Conservation (phyloP, 2,888 invertebrate species). For the Autographa pulchrina region DNA sequence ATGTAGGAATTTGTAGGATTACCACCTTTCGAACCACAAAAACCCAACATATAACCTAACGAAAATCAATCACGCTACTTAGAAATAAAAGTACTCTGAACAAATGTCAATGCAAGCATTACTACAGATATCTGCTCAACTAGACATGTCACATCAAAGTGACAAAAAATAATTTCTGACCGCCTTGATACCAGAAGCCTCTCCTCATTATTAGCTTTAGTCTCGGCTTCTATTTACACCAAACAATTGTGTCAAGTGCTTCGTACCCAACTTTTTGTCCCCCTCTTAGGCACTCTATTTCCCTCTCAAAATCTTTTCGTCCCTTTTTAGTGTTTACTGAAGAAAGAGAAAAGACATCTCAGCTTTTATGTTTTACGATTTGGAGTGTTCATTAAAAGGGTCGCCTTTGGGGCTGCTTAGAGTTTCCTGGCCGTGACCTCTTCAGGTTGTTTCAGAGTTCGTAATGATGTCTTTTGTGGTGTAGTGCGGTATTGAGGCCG, state of each 20-base stretch:
- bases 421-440: conserved; percentile 49
- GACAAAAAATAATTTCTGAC: background rate
- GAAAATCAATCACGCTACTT: conserved; percentile 20
- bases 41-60: too few species aligned
- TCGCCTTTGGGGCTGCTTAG: conserved; percentile 31
- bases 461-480: conserved; percentile 46
- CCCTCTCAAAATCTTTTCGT: conserved; percentile 39
- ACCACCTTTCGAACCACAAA: conserved; percentile 25
- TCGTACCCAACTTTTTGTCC: conserved; percentile 31
- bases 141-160: background rate
- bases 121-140: background rate
- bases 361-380: conserved; percentile 53
- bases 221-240: background rate
- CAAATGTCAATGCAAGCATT: background rate
- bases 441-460: conserved; percentile 23
- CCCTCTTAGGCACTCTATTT: conserved; percentile 43
- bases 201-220: background rate
- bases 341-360: conserved; percentile 47
- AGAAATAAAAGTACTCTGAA: background rate
- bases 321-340: conserved; percentile 37
- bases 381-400: conserved; percentile 58
- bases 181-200: background rate
- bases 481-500: background rate
- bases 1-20: too few species aligned
- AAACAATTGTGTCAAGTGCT: conserved; percentile 36